Conservation (phyloP, 1,140 invertebrate species). For the Cepaea nemoralis region DNA sequence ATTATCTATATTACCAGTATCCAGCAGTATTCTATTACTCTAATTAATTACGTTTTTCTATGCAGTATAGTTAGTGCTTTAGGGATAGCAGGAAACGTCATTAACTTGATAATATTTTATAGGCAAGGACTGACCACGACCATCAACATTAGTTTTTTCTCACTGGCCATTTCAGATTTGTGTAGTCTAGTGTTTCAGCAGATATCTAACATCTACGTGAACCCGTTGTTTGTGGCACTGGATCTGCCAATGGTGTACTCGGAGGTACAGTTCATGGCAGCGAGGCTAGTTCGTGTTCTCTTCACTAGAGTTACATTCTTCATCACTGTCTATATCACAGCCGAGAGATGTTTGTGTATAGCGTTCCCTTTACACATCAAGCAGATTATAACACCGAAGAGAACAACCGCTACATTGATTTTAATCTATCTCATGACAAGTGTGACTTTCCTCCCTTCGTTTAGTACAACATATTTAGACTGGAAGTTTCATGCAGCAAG, state of each 20-base stretch:
- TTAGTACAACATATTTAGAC: neutral
- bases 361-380: neutral
- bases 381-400: neutral
- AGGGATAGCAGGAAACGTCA: neutral
- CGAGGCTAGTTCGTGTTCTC: neutral
- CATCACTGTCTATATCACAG: neutral
- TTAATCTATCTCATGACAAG: neutral
- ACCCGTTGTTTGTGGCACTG: neutral
- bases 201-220: neutral
- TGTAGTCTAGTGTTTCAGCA: neutral
- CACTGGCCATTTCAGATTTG: neutral
- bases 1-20: too few relatives aligned
- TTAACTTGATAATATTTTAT: slow-evolving; percentile 5
- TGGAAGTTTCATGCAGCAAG: neutral
- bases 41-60: neutral
- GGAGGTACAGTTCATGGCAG: neutral
- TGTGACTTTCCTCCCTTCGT: neutral
- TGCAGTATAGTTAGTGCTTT: neutral
- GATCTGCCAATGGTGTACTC: neutral
- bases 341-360: slow-evolving; percentile 1
- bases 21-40: too few relatives aligned
- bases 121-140: neutral
- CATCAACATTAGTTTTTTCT: slow-evolving; percentile 10
- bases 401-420: neutral
- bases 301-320: neutral